Evolutionary conservation across 2,888 invertebrate species (phyloP).

Genomic region (Flexamia atlantica): DNA sequence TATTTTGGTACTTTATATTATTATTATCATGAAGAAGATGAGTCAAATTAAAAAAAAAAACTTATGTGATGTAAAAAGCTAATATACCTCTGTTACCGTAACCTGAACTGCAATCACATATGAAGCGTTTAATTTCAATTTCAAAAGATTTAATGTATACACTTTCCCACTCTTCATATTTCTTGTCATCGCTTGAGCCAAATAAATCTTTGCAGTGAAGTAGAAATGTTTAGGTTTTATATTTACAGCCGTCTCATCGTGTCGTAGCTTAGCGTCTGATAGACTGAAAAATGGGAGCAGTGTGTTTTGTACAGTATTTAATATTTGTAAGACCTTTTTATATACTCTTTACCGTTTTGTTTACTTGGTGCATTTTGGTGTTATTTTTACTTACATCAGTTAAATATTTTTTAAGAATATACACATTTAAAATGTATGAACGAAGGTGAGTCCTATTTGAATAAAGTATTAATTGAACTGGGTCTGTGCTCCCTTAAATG

Average conservation of each 20-base stretch:
- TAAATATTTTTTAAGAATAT: constrained; percentile 17
- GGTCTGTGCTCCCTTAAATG: neutral
- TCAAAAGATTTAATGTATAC: neutral
- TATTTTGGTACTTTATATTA: no score
- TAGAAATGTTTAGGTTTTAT: constrained; percentile 43
- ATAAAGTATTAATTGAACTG: neutral
- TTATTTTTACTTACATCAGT: neutral
- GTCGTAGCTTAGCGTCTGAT: constrained; percentile 19
- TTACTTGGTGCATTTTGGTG: constrained; percentile 3
- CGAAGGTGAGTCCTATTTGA: constrained; percentile 22
- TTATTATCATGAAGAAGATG: no score
- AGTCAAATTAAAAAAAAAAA: no score
- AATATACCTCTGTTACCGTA: no score
- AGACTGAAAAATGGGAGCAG: constrained; percentile 28
- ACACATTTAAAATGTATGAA: neutral
- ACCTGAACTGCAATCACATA: neutral
- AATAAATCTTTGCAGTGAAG: neutral
- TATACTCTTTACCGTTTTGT: constrained; percentile 8
- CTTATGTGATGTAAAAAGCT: no score
- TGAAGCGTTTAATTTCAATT: neutral
- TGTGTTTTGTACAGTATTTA: constrained; percentile 38
- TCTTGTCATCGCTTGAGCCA: constrained; percentile 5
- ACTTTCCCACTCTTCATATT: constrained; percentile 1
- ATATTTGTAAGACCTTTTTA: constrained; percentile 38
- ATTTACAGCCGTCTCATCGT: neutral